Evolutionary conservation across 2,113 vertebrate genomes (phyloP).

Genomic region (Balaenoptera acutorostrata): DNA sequence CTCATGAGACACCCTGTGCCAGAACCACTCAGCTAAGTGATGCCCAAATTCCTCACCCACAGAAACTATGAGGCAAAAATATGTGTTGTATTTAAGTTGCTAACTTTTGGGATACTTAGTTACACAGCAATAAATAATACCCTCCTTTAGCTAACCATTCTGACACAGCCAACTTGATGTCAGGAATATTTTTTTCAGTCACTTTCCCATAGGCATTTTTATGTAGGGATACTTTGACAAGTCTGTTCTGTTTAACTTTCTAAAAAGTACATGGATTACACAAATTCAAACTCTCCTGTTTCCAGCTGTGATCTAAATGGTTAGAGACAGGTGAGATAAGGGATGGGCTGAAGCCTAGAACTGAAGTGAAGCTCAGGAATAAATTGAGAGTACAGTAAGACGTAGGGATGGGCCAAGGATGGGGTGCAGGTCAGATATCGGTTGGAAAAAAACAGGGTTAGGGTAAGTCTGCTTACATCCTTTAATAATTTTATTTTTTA

Average conservation of each 20-base stretch:
- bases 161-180: background rate
- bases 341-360: background rate
- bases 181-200: background rate
- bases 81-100: background rate
- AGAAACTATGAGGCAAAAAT: background rate
- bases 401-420: background rate
- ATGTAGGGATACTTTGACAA: background rate
- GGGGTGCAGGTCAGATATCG: background rate
- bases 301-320: background rate
- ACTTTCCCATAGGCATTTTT: background rate
- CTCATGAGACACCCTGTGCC: background rate
- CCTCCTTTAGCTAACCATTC: background rate
- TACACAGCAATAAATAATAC: background rate
- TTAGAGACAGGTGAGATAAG: background rate
- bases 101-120: background rate
- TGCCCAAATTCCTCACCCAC: background rate
- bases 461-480: background rate
- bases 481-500: background rate
- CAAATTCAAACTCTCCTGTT: background rate
- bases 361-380: background rate
- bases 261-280: background rate
- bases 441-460: background rate
- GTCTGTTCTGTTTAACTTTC: background rate
- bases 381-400: background rate
- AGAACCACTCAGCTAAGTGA: background rate